Evolutionary conservation across 2,797 vertebrate genomes (phyloP).

Genomic region (Rachycentron canadum): DNA sequence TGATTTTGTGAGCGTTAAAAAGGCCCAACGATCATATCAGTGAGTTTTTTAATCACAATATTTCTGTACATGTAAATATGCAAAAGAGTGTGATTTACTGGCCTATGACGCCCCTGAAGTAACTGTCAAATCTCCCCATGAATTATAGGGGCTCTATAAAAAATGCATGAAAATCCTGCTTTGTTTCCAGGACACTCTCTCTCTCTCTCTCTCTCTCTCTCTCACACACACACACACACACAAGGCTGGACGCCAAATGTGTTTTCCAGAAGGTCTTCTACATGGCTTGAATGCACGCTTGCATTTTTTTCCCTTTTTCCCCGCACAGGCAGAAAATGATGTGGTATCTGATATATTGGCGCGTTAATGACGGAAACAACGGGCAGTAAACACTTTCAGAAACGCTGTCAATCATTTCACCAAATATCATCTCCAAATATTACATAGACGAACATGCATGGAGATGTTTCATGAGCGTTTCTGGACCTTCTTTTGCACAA

Average conservation of each 20-base stretch:
- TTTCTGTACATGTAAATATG: conserved; percentile 31
- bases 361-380: conserved; percentile 23
- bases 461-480: not conserved
- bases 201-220: conserved; percentile 45
- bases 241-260: conserved; percentile 31
- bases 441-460: too few relatives aligned
- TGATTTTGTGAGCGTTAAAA: not conserved
- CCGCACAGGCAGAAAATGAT: not conserved
- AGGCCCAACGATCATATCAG: not conserved
- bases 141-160: conserved; percentile 64
- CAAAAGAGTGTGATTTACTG: conserved; percentile 57
- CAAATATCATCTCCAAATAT: not conserved
- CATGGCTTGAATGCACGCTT: not conserved
- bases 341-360: conserved; percentile 27
- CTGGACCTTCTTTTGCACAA: not conserved
- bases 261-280: conserved; percentile 50
- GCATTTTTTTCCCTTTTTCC: not conserved
- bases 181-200: conserved; percentile 52
- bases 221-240: conserved; percentile 48
- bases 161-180: conserved; percentile 57
- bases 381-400: conserved; percentile 21
- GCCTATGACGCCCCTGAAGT: conserved; percentile 36
- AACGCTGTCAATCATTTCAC: not conserved
- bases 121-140: conserved; percentile 60
- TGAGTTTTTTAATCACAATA: conserved; percentile 1